Percentiles rank a stretch among this genome's conserved stretches.
phyloP scores from a whole-genome alignment of 1,140 invertebrate genomes.

The Drosophila eugracilis region DNA sequence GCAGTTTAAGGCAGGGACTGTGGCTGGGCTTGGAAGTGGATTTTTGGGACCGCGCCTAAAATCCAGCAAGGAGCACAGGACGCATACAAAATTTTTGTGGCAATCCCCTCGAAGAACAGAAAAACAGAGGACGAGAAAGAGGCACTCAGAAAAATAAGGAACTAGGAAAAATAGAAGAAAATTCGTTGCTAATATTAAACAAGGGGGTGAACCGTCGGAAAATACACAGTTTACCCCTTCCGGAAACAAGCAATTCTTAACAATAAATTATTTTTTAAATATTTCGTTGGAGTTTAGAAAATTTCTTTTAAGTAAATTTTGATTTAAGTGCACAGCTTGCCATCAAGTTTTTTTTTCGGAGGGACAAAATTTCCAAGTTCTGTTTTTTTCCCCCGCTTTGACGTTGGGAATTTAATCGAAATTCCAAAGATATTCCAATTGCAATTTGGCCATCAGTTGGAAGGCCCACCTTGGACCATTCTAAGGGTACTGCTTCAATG shows the following conservation, averaged over 20 bases:
- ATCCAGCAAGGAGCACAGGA: slow-evolving; percentile 25
- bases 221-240: no score
- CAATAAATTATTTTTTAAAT: no score
- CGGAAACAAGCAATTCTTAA: no score
- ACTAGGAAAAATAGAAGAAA: not conserved
- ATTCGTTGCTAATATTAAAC: slow-evolving; percentile 11
- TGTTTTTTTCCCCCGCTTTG: slow-evolving; percentile 25
- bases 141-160: not conserved
- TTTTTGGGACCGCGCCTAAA: slow-evolving; percentile 29
- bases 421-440: slow-evolving; percentile 59
- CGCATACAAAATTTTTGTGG: slow-evolving; percentile 53
- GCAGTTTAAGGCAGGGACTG: slow-evolving; percentile 31
- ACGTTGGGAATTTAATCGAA: slow-evolving; percentile 63
- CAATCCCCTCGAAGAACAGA: slow-evolving; percentile 17
- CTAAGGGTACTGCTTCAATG: not conserved
- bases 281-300: no score
- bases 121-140: not conserved
- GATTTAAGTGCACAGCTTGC: not conserved
- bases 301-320: no score
- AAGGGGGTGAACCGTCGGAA: no score
- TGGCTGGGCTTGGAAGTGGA: slow-evolving; percentile 18
- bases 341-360: slow-evolving; percentile 2
- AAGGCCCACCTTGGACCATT: not conserved
- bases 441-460: slow-evolving; percentile 34
- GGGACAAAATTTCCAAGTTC: slow-evolving; percentile 28